Evolutionary conservation across 2,888 invertebrate genomes (phyloP).

Genomic region (Pelosia muscerda): DNA sequence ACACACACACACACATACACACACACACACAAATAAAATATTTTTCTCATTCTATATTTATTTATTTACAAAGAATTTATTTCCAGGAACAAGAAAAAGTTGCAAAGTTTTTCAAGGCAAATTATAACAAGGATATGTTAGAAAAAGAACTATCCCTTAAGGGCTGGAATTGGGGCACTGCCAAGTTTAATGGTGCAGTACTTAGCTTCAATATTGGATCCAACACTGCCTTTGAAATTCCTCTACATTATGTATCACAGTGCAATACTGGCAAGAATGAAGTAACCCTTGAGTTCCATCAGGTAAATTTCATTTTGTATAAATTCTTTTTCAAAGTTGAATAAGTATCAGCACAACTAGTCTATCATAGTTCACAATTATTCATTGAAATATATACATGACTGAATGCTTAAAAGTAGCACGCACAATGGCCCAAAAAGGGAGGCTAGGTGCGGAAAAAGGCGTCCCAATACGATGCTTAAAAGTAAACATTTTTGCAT

Average conservation of each 20-base stretch:
- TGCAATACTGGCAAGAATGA: constrained; percentile 99
- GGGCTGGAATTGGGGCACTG: constrained; percentile 99
- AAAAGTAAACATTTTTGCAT: no score
- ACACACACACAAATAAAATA: no score
- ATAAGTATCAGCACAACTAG: neutral
- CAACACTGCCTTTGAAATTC: constrained; percentile 97
- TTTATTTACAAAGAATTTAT: neutral
- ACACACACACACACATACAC: no score
- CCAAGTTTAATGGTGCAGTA: constrained; percentile 96
- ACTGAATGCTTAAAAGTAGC: no score
- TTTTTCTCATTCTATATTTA: neutral
- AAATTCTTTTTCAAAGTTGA: neutral
- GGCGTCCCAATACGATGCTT: no score
- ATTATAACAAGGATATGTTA: constrained; percentile 94
- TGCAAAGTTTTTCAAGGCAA: constrained; percentile 93
- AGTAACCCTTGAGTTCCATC: constrained; percentile 99
- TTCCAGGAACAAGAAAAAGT: constrained; percentile 96
- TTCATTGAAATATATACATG: no score
- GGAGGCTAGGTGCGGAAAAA: no score
- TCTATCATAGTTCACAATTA: neutral
- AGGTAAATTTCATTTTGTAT: constrained; percentile 86
- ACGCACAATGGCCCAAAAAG: no score
- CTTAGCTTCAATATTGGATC: constrained; percentile 94
- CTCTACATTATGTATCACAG: constrained; percentile 97
- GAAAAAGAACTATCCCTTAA: constrained; percentile 97